phyloP scores from a whole-genome alignment of 37 sponge, comb jelly and placozoan species.

The Lycopodina hypogea region DNA sequence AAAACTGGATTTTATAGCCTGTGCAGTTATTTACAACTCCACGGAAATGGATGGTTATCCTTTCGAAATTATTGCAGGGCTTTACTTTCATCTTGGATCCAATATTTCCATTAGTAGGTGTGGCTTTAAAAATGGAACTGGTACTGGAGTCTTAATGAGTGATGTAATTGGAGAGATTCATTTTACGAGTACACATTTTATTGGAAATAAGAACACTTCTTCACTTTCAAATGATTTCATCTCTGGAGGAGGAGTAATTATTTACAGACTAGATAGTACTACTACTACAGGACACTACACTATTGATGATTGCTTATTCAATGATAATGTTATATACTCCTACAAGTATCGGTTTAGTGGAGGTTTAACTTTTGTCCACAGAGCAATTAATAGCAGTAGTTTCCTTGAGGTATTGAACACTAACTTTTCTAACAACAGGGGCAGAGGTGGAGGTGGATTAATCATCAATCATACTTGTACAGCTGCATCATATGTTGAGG shows the following conservation, averaged over 20 bases:
- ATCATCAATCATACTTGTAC: neutral
- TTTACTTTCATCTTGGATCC: neutral
- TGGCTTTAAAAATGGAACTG: neutral
- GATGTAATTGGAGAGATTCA: conserved; percentile 6
- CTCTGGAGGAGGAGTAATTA: neutral
- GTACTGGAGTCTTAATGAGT: neutral
- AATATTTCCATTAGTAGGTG: neutral
- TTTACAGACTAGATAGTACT: neutral
- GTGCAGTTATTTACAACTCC: neutral
- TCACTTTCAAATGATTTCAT: neutral
- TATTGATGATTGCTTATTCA: neutral
- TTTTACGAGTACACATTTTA: neutral
- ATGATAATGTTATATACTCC: neutral
- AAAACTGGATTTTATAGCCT: neutral
- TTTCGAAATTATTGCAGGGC: neutral
- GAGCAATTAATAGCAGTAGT: neutral
- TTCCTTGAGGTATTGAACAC: neutral
- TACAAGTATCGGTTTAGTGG: neutral
- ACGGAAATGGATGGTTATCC: neutral
- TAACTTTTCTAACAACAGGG: neutral
- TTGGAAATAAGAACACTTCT: neutral
- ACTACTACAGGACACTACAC: neutral
- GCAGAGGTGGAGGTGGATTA: neutral
- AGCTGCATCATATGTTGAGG: neutral
- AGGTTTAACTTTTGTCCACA: neutral